These are phyloP conservation scores for Calosoma granatense DNA, from an alignment of 1,140 invertebrate species.

Conservation along the genomic window DNA sequence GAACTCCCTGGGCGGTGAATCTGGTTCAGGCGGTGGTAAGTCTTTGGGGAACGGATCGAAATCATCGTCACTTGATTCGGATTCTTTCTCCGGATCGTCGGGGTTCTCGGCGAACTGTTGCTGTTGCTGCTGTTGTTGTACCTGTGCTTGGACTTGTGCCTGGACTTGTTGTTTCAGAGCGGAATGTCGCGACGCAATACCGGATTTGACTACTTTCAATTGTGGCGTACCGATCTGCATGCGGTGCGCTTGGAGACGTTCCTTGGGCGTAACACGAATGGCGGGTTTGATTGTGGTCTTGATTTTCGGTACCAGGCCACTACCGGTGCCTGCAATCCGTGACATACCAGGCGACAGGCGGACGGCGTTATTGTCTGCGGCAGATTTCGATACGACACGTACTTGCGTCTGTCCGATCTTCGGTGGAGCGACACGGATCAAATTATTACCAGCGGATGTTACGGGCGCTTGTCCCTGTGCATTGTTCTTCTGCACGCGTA, in stretches of 20 bases:
- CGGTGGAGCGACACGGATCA: background rate
- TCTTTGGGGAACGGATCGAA: constrained; percentile 47
- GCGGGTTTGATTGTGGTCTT: background rate
- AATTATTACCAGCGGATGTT: no score
- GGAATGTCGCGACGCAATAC: background rate
- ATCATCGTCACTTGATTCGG: constrained; percentile 44
- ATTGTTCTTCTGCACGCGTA: background rate
- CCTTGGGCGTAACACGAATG: background rate
- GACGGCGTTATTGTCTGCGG: background rate
- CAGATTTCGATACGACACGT: constrained; percentile 18
- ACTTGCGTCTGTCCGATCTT: constrained; percentile 32
- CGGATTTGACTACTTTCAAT: background rate
- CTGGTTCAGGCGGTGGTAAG: constrained; percentile 46
- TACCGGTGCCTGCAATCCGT: no score
- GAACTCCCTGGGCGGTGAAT: constrained; percentile 54
- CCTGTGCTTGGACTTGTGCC: background rate
- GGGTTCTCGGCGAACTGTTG: background rate
- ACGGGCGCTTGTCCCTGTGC: background rate
- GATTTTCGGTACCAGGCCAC: background rate
- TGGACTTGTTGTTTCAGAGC: background rate
- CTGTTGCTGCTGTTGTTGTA: background rate
- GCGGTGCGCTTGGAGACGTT: background rate
- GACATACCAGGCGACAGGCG: background rate
- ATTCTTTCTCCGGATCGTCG: constrained; percentile 24
- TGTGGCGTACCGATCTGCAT: constrained; percentile 2